Conservation (phyloP, 1,140 invertebrate genomes). For the Ips nitidus region DNA sequence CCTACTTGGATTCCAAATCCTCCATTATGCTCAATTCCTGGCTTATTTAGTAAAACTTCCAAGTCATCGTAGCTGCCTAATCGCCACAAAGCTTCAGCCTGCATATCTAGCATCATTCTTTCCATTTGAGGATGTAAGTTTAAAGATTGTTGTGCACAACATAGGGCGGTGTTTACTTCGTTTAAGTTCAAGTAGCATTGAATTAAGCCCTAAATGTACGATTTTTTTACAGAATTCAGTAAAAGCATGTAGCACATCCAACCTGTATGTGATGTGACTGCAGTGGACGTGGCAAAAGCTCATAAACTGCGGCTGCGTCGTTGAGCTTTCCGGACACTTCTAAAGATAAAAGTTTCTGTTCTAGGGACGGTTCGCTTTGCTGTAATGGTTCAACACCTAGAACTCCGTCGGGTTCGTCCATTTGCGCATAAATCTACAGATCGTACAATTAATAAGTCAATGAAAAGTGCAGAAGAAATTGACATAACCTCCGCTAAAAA, state of each 20-base stretch:
- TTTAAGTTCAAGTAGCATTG: slow-evolving; percentile 75
- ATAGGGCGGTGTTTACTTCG: slow-evolving; percentile 73
- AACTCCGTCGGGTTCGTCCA: slow-evolving; percentile 77
- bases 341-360: slow-evolving; percentile 71
- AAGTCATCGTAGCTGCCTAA: slow-evolving; percentile 79
- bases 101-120: slow-evolving; percentile 62
- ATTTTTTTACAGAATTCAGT: background rate
- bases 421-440: slow-evolving; percentile 66
- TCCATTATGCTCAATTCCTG: slow-evolving; percentile 53
- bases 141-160: slow-evolving; percentile 63
- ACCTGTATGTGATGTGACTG: slow-evolving; percentile 59
- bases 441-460: background rate
- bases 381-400: slow-evolving; percentile 67
- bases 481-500: slow-evolving; percentile 60
- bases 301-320: slow-evolving; percentile 76
- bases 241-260: background rate
- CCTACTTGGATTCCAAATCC: slow-evolving; percentile 66
- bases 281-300: slow-evolving; percentile 63
- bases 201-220: slow-evolving; percentile 60
- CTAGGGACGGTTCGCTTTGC: slow-evolving; percentile 65
- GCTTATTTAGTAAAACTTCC: slow-evolving; percentile 61
- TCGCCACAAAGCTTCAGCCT: slow-evolving; percentile 86
- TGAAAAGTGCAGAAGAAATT: background rate
- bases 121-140: slow-evolving; percentile 52
- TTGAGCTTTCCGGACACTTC: slow-evolving; percentile 71